phyloP scores from a whole-genome alignment of 1,140 invertebrate genomes.

The Grapholita molesta region DNA sequence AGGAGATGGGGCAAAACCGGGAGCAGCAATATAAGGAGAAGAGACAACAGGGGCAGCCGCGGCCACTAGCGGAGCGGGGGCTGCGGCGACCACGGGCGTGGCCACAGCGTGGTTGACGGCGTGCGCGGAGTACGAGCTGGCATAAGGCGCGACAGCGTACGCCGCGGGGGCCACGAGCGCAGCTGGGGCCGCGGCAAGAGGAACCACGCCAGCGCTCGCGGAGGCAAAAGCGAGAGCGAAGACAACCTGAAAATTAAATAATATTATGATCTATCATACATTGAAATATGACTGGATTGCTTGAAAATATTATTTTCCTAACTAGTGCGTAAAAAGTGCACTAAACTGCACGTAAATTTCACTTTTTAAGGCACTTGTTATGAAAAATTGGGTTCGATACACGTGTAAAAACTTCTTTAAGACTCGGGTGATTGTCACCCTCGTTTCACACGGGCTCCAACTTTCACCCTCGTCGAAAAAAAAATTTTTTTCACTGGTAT shows the following conservation, averaged over 20 bases:
- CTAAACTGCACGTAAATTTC: no score
- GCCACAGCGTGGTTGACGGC: constrained; percentile 81
- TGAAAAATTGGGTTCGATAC: no score
- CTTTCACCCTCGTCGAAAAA: no score
- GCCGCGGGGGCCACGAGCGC: constrained; percentile 75
- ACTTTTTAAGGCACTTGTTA: no score
- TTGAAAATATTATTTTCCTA: no score
- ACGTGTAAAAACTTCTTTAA: no score
- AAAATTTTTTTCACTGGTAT: no score
- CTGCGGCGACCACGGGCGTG: constrained; percentile 74
- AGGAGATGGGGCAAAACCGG: constrained; percentile 33
- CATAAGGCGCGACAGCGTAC: constrained; percentile 79
- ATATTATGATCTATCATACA: constrained; percentile 1
- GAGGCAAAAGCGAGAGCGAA: constrained; percentile 62
- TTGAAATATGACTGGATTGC: no score
- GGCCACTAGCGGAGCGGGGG: constrained; percentile 47
- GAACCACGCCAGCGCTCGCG: constrained; percentile 50
- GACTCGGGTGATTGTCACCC: no score
- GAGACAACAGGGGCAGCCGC: constrained; percentile 41
- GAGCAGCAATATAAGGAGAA: constrained; percentile 33
- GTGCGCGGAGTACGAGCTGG: constrained; percentile 81
- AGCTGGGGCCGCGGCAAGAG: constrained; percentile 60
- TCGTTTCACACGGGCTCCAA: no score
- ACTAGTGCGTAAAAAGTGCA: no score
- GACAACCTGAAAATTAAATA: constrained; percentile 67